Evolutionary conservation across 2,888 invertebrate species (phyloP), one percentile per base, ranked within the genome.

Genomic region (Acronicta alni): DNA sequence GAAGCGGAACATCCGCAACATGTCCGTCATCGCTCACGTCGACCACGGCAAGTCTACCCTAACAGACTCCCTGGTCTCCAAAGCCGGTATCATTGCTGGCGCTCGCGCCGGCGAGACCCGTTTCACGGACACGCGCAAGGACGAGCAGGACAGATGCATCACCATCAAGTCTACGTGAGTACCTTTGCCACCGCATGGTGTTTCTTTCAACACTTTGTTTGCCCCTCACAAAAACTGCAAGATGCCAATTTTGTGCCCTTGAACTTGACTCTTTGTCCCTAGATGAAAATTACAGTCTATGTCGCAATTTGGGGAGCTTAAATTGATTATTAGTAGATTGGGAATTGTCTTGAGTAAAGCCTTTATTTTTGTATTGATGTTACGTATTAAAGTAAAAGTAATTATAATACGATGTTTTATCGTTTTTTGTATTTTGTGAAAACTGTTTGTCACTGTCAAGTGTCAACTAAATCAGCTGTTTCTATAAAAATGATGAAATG

Each of bases 11-110:
- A 99, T 99, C 96, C 97, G 99, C 92, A 99, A 99, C 95, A 99
- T 99, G 99, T 99, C 99, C 90, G 99, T 99, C 95, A 99, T 99
- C 92, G 99, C 99, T 85, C 99, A 99, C 95, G 99, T 99, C 80
- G 99, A 99, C 95, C 99, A 99, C 94, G 99, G 99, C 89, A 99
- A 99, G 95, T 99, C 99, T 78, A 99, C 99, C 60, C 94, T 99
- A 89, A 99, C 99, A 62, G 99, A 99, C 95, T 99, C 99, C 73
- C 96, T 99, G 87, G 99, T 99, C 77, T 99, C 99, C 63, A 99
- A 99, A 95, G 99, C 99, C 87, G 99, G 99, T 95, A 99, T 99
- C 92, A 99, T 99, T 90, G 99, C 99, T 84, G 98, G 98, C 77
- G 97, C 99, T 67, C 99, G 99, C 88, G 99, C 99, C 84, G 99